Conservation (phyloP, 2,113 vertebrate genomes). For the Danionella cerebrum region DNA sequence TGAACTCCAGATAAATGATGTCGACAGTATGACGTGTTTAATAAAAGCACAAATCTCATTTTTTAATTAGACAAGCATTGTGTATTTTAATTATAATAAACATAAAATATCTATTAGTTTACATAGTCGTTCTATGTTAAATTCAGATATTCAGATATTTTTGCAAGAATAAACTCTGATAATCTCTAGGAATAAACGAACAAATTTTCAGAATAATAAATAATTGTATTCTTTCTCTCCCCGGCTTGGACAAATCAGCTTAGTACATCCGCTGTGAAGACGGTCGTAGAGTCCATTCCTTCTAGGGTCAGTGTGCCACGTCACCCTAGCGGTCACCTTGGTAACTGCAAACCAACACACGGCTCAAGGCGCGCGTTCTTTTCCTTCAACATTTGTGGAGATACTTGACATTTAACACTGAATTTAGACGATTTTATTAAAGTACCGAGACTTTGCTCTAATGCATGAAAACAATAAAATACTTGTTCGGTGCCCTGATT, state of each 20-base stretch:
- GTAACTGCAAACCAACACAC: background rate
- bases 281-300: slow-evolving; percentile 14
- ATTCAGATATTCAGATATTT: too few species aligned
- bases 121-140: too few species aligned
- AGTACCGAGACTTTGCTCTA: background rate
- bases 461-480: background rate
- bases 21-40: too few species aligned
- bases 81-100: too few species aligned
- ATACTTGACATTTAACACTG: background rate
- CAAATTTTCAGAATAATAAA: too few species aligned
- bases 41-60: too few species aligned
- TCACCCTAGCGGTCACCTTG: slow-evolving; percentile 34
- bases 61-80: too few species aligned
- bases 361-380: background rate
- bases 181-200: too few species aligned
- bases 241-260: slow-evolving; percentile 22
- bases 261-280: slow-evolving; percentile 19
- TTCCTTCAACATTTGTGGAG: background rate
- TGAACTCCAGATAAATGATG: too few species aligned
- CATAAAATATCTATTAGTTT: too few species aligned
- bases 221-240: too few species aligned
- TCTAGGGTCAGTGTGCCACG: slow-evolving; percentile 16
- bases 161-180: too few species aligned
- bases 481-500: background rate
- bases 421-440: background rate